Base-by-base conservation (phyloP, 2,797 vertebrate species). In the Rhinatrema bivittatum region DNA sequence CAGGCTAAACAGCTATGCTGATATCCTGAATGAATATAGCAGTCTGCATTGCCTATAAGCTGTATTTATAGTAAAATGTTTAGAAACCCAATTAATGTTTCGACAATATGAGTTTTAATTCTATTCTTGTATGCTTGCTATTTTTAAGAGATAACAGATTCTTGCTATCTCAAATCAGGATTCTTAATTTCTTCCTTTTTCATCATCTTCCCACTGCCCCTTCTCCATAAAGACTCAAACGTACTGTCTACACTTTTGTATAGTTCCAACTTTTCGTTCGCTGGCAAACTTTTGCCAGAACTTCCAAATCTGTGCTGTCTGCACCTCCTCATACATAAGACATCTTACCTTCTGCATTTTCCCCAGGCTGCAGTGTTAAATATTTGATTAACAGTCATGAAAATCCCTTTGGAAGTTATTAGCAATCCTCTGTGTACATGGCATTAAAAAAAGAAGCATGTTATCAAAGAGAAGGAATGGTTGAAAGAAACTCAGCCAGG, bases 61-160 rank as follows among this genome's bases (percentile, higher is more conserved):
- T 7, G 42, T 15, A 3, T 39, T 37, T 1, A 0, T 33, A 27
- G 55, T 53, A 57, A 46, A 55, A 53, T 13, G 39, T 57, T 58
- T 62, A 64, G 48, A 55, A 46, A 57, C 54, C 50, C 36, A 67
- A 62, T 70, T 63, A 62, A 62, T 62, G 46, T 50, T 60, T 39
- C 2, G n/a, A 0, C 0, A 0, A 50, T 38, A 50, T 57, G 44
- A 45, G 42, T 41, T 60, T 46, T 18, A 48, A 61, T 61, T 63
- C 60, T 23, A 28, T 38, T 2, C 31, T n/a, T 25, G 24, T 33
- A 21, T 18, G 33, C 42, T n/a, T 45, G 35, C 26, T 32, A 45
- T 35, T 54, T 38, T 7, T n/a, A n/a, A n/a, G n/a, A n/a, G n/a
- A n/a, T n/a, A n/a, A n/a, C n/a, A n/a, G n/a, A n/a, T n/a, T n/a